Percentiles rank a stretch among this genome's conserved stretches.
Evolutionary conservation across 1,140 invertebrate species (phyloP).

Genomic region (Schmidtea mediterranea): DNA sequence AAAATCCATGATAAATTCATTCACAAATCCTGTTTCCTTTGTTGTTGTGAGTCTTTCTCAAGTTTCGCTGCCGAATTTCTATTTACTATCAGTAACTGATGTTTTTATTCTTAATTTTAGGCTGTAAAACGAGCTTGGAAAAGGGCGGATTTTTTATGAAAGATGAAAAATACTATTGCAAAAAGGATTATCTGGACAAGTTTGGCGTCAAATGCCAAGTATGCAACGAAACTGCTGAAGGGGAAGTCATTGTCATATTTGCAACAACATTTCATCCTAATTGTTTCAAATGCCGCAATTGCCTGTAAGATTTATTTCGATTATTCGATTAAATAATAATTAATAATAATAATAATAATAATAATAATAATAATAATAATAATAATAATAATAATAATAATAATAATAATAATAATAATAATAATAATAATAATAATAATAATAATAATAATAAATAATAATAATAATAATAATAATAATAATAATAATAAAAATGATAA

Average conservation of each 20-base stretch:
- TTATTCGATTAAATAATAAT: too few relatives aligned
- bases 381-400: too few relatives aligned
- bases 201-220: neutral
- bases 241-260: neutral
- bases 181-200: neutral
- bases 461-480: too few relatives aligned
- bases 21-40: neutral
- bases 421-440: too few relatives aligned
- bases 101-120: neutral
- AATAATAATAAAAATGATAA: too few relatives aligned
- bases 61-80: too few relatives aligned
- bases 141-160: neutral
- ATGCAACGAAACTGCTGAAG: neutral
- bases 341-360: too few relatives aligned
- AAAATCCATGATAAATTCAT: constrained; percentile 1
- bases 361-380: too few relatives aligned
- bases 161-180: constrained; percentile 1
- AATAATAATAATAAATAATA: too few relatives aligned
- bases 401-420: too few relatives aligned
- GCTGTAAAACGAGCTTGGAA: neutral
- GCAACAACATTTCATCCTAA: neutral
- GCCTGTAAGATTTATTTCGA: constrained; percentile 1
- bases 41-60: neutral
- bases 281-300: neutral
- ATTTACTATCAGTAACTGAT: too few relatives aligned